These are phyloP conservation scores for Agrypnia vestita DNA, from an alignment of 1,140 invertebrate genomes.

Conservation along the genomic window DNA sequence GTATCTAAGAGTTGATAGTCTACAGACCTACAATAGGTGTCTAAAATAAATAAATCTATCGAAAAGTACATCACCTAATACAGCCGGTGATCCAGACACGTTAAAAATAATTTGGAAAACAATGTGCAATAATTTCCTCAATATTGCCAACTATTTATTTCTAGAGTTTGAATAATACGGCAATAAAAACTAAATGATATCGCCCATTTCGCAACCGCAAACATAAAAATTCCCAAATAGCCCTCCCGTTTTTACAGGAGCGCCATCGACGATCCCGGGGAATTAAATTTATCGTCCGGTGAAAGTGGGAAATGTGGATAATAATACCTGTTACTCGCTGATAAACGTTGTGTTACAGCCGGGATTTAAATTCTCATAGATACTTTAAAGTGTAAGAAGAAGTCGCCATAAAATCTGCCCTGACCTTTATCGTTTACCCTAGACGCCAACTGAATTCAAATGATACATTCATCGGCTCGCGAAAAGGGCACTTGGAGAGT, in stretches of 20 bases:
- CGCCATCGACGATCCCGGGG: not conserved
- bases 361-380: slow-evolving; percentile 2
- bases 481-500: not conserved
- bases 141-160: not conserved
- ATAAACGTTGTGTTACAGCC: not conserved
- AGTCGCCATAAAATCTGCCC: slow-evolving; percentile 25
- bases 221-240: not conserved
- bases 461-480: not conserved
- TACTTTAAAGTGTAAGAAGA: slow-evolving; percentile 15
- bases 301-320: not conserved
- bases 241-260: not conserved
- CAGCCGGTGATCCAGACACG: too few relatives aligned
- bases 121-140: not conserved
- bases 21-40: too few relatives aligned
- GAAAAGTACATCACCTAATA: too few relatives aligned
- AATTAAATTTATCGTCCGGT: not conserved
- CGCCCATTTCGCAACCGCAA: not conserved
- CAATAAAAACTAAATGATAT: not conserved
- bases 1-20: too few relatives aligned
- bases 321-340: not conserved
- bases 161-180: slow-evolving; percentile 14
- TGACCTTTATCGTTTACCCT: slow-evolving; percentile 12
- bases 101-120: too few relatives aligned
- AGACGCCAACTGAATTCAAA: slow-evolving; percentile 23
- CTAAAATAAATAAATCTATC: too few relatives aligned